Base-by-base conservation (phyloP, 2,888 invertebrate genomes). In the Eudasyphora cyanicolor region DNA sequence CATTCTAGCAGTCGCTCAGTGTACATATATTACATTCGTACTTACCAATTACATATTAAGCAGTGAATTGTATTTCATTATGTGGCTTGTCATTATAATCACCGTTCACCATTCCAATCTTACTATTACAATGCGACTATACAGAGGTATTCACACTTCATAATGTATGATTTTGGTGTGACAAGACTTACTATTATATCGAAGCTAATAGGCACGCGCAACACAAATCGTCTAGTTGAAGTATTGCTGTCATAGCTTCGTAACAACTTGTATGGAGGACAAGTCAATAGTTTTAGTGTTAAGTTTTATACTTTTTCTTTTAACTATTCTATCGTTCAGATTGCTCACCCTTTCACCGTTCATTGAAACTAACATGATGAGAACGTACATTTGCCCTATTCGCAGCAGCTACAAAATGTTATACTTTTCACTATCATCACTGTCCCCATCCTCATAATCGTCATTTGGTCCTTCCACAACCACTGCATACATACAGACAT, bases 321-420 rank as follows among this genome's bases (percentile, higher is more conserved):
- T n/a, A n/a, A n/a, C n/a, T n/a, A n/a, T n/a, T n/a, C n/a, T n/a
- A n/a, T n/a, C n/a, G n/a, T n/a, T n/a, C n/a, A n/a, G n/a, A n/a
- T n/a, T n/a, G n/a, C n/a, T n/a, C 45, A 45, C 45, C 45, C 45
- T 45, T 45, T 45, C n/a, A 2, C 14, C 2, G 45, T 45, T 4
- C n/a, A n/a, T 54, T 21, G 45, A 2, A 14, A 10, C 45, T 7
- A 45, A 49, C 49, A 17, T 19, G 38, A 38, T 5, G 6, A 7
- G 38, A 38, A 49, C 4, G 19, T 49, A n/a, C 49, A 49, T 54
- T 21, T 21, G 7, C 19, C 12, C 51, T 32, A 27, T 57, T 57
- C 27, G 14, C 57, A 29, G n/a, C 14, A 77, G 67, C 81, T 78
- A 81, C 84, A 84, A 84, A 81, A 21, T 80, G 71, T 54, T 78